Conservation (phyloP, 2,888 invertebrate species). For the Ceriagrion tenellum region DNA sequence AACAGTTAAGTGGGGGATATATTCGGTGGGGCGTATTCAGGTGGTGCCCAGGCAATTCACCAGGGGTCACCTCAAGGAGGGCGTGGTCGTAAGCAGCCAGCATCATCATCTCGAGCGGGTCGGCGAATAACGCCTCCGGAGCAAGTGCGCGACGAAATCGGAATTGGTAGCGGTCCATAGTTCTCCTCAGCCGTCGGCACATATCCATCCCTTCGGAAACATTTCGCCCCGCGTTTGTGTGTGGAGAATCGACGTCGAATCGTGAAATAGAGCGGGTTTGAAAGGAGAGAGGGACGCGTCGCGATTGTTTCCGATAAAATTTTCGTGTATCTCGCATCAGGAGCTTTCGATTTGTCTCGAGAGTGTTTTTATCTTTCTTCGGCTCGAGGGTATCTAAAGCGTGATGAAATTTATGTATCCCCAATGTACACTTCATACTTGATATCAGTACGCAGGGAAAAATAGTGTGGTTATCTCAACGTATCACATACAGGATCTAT, state of each 20-base stretch:
- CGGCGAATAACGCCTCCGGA: not conserved
- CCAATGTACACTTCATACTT: not conserved
- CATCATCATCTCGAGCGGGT: constrained; percentile 1
- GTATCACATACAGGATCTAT: no score
- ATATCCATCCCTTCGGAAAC: constrained; percentile 36
- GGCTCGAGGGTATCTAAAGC: constrained; percentile 4
- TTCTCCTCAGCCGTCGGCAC: constrained; percentile 45
- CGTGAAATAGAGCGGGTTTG: not conserved
- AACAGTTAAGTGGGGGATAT: not conserved
- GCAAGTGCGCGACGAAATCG: constrained; percentile 20
- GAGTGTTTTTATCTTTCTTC: not conserved
- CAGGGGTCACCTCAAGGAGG: not conserved
- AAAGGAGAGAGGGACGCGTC: not conserved
- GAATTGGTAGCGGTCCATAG: constrained; percentile 34
- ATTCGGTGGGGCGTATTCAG: not conserved
- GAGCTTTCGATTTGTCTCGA: constrained; percentile 17
- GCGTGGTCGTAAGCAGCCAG: constrained; percentile 6
- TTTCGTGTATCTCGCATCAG: constrained; percentile 22
- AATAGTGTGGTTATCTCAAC: no score
- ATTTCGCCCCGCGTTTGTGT: not conserved
- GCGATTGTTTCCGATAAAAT: constrained; percentile 32
- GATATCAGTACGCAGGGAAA: not conserved
- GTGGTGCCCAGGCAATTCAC: not conserved
- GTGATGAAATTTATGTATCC: not conserved
- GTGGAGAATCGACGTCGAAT: constrained; percentile 53